Base-by-base conservation (phyloP, 2,113 vertebrate genomes). In the Saguinus midas region DNA sequence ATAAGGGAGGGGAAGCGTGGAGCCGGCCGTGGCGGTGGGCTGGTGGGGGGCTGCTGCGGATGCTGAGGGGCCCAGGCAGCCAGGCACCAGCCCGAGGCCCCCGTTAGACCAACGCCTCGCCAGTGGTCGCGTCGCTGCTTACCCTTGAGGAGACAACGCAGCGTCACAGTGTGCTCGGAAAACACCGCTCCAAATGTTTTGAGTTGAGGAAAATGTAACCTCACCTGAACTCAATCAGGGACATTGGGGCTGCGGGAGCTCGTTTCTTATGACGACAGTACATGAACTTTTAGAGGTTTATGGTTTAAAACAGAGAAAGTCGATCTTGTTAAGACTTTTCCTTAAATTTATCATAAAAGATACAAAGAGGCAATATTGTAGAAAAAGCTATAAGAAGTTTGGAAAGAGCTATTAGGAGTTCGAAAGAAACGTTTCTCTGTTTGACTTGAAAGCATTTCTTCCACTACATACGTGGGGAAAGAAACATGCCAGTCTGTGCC, bases 81-180 rank as follows among this genome's bases (percentile, higher is more conserved):
- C 6, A 20, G 17, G 16, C 64, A 20, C 9, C 8, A 73, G 8
- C 12, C 48, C 40, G 16, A 6, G 21, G 17, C 5, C 17, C 1
- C 6, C 2, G 27, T 21, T 1, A 13, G 32, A 23, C 78, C 2
- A 3, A 1, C 9, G 0, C 27, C 58, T 45, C 1, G 0, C 11
- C 11, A 1, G 61, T 29, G 61, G 61, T 29, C 13, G 27, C 1
- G 8, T 13, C 12, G 11, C 61, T 29, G 61, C 27, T 61, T 61
- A 25, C 58, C 58, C 58, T 61, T 5, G 25, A 61, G 25, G 25
- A 61, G 10, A 12, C 58, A 61, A 27, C 1, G 4, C 58, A 61
- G 50, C 2, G 25, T 13, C n/a, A n/a, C 73, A 6, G 20, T 29
- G 20, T 4, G 27, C 12, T 10, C 9, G 0, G 10, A 25, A n/a